Conservation (phyloP, 2,113 vertebrate species). For the Cyprinodon variegatus region DNA sequence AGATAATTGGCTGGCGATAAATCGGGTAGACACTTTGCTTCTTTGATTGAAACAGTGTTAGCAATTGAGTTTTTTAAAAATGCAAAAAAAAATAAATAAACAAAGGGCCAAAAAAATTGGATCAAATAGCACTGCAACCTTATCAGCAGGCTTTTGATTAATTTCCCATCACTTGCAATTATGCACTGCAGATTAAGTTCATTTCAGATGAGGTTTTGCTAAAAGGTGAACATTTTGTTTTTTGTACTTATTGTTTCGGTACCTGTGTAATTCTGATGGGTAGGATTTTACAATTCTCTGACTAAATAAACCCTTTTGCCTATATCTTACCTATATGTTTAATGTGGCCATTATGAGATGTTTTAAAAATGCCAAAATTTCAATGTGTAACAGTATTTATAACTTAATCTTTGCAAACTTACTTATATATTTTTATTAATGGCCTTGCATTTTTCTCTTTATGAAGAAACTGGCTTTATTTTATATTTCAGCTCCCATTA, state of each 20-base stretch:
- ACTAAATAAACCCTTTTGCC: no score
- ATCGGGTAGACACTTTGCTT: background rate
- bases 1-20: background rate
- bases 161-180: background rate
- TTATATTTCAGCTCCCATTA: no score
- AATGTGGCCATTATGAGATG: no score
- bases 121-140: background rate
- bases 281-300: background rate
- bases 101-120: background rate
- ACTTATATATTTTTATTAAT: background rate
- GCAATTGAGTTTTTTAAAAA: background rate
- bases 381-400: background rate
- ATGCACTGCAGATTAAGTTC: background rate
- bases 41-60: background rate
- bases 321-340: no score
- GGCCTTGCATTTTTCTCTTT: background rate
- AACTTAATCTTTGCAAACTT: background rate
- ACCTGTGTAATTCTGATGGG: no score
- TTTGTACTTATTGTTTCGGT: no score
- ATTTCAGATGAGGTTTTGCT: background rate
- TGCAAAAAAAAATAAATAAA: background rate
- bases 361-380: no score
- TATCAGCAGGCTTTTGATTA: background rate
- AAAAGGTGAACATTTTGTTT: background rate
- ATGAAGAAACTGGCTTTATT: no score